These are phyloP conservation scores for Kradibia gibbosae DNA, from an alignment of 1,140 invertebrate genomes.

Conservation along the genomic window DNA sequence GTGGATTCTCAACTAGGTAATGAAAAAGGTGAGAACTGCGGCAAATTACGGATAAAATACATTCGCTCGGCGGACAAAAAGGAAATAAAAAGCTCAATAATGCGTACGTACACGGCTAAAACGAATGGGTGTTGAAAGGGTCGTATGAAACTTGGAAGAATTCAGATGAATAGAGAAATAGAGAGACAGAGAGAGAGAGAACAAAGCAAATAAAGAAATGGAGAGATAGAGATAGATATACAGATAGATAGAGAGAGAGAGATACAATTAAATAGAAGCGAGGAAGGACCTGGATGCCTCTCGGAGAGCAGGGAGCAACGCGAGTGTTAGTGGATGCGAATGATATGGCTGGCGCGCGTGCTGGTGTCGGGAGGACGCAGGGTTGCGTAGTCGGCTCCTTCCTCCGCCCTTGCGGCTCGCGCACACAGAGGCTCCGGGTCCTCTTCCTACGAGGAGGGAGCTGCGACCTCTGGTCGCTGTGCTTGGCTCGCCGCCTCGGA, in stretches of 20 bases:
- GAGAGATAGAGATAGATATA: not conserved
- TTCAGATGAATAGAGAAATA: not conserved
- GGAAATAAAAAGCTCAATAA: not conserved
- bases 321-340: not conserved
- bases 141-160: no score
- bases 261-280: not conserved
- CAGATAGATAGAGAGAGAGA: not conserved
- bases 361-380: not conserved
- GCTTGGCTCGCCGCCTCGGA: not conserved
- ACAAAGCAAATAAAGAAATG: no score
- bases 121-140: no score
- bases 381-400: not conserved
- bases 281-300: constrained; percentile 54
- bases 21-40: not conserved
- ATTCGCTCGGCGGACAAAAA: not conserved
- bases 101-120: not conserved
- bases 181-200: no score
- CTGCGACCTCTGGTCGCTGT: not conserved
- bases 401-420: not conserved
- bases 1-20: not conserved
- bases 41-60: no score
- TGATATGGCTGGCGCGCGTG: constrained; percentile 2
- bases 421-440: constrained; percentile 12
- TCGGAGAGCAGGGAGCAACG: constrained; percentile 50
- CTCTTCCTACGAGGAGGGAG: constrained; percentile 3